Base-by-base conservation (phyloP, 2,888 invertebrate genomes). In the Phorcus lineatus region DNA sequence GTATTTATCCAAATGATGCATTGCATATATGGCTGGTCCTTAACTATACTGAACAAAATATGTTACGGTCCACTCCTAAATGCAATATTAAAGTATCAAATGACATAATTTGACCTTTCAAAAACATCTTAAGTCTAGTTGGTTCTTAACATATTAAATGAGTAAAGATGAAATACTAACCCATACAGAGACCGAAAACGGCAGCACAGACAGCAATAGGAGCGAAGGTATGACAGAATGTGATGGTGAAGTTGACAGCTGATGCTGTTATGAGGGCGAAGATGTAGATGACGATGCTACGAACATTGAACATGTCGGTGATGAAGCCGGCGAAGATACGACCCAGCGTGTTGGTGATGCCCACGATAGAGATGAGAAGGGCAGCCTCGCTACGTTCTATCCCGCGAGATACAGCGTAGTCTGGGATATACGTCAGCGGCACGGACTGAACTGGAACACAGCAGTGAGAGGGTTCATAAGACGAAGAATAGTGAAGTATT, bases 131-230 rank as follows among this genome's bases (percentile, higher is more conserved):
- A n/a, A n/a, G n/a, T n/a, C n/a, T n/a, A n/a, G n/a, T n/a, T n/a
- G n/a, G n/a, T n/a, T n/a, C n/a, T n/a, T n/a, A n/a, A n/a, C n/a
- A n/a, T n/a, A n/a, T n/a, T n/a, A n/a, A n/a, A n/a, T n/a, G n/a
- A n/a, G n/a, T n/a, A n/a, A n/a, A n/a, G n/a, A 47, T 9, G 13
- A 1, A 11, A 1, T 11, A 84, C 91, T 86, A 81, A 91, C 92
- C 91, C 91, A 92, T 91, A 77, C 91, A 91, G 2, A 91, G 74
- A 0, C 92, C 92, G 81, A 91, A 92, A 0, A 90, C 82, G 7
- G 83, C 88, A 9, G 89, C 82, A 80, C 88, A 88, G 1, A 83
- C 13, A 0, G 85, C 87, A 19, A 91, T 79, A 0, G 85, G 31
- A 1, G 79, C 36, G 80, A 90, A 91, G n/a, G 78, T 81, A 6